Evolutionary conservation across 1,140 invertebrate genomes (phyloP), one percentile per base, ranked within the genome.

Genomic region (Camponotus pennsylvanicus): DNA sequence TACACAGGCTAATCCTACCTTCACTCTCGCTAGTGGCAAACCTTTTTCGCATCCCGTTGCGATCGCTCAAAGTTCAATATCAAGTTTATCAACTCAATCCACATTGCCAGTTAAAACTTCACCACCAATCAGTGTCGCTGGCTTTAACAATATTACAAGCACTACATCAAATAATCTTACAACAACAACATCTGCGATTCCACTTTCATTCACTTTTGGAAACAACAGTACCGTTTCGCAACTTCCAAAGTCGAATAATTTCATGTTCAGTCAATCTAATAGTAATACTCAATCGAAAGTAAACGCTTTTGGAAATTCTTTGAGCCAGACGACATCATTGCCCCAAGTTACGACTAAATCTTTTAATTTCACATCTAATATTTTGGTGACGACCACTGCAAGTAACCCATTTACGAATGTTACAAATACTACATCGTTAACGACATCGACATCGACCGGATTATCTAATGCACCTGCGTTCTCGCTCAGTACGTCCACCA

Each of bases 191-290:
- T 57, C 70, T 0, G 27, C 15, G n/a, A 11, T 55, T 2, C 18
- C 78, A 21, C 9, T 77, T 2, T n/a, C 52, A 7, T 85, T 83
- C 8, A n/a, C 1, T 2, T 90, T 90, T 21, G 86, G 71, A 77
- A 82, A 7, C 6, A 90, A 69, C 2, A 15, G 0, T 7, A 37
- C 15, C 8, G 15, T 18, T 32, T 8, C n/a, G 4, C 37, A 42
- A n/a, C 11, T 59, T 8, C 9, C 77, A 0, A 90, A 89, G 37
- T 5, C 73, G 1, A 42, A 79, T 69, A 59, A 13, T 0, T 86
- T 82, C 3, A 5, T 21, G 7, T 91, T 88, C 9, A 34, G 57
- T 0, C 79, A 42, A n/a, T 11, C 59, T 13, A 5, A 4, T 6
- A 61, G 27, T 49, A 63, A 83, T 9, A 3, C 15, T 40, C 67